These are phyloP conservation scores for Anthonomus grandis DNA, from an alignment of 1,140 invertebrate species.

Conservation along the genomic window DNA sequence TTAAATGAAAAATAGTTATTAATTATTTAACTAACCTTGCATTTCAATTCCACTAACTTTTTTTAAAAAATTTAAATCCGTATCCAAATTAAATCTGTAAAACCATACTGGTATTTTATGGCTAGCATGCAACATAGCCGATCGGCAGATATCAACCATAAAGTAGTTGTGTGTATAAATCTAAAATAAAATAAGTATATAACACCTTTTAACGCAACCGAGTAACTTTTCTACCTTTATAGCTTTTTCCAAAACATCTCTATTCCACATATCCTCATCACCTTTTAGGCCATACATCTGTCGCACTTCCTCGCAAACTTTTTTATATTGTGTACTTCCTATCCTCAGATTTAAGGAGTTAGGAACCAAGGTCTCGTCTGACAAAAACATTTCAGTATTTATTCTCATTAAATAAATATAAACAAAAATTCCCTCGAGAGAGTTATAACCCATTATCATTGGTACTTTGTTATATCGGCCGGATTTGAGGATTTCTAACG, in stretches of 20 bases:
- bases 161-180: conserved; percentile 31
- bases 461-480: conserved; percentile 50
- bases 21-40: neutral
- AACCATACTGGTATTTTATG: conserved; percentile 27
- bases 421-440: conserved; percentile 42
- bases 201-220: neutral
- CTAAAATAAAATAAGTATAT: conserved; percentile 17
- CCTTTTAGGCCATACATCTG: conserved; percentile 8
- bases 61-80: conserved; percentile 31
- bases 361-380: conserved; percentile 39
- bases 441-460: conserved; percentile 55
- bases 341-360: conserved; percentile 49
- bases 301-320: conserved; percentile 50
- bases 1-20: neutral
- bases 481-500: conserved; percentile 49
- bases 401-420: conserved; percentile 49
- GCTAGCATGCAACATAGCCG: conserved; percentile 15
- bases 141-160: conserved; percentile 23
- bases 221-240: neutral
- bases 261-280: neutral
- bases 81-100: conserved; percentile 32
- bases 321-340: conserved; percentile 45
- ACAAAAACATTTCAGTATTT: conserved; percentile 42
- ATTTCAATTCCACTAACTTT: neutral
- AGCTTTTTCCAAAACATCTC: neutral